Evolutionary conservation across 2,888 invertebrate genomes (phyloP).

Genomic region (Crematogaster levior): DNA sequence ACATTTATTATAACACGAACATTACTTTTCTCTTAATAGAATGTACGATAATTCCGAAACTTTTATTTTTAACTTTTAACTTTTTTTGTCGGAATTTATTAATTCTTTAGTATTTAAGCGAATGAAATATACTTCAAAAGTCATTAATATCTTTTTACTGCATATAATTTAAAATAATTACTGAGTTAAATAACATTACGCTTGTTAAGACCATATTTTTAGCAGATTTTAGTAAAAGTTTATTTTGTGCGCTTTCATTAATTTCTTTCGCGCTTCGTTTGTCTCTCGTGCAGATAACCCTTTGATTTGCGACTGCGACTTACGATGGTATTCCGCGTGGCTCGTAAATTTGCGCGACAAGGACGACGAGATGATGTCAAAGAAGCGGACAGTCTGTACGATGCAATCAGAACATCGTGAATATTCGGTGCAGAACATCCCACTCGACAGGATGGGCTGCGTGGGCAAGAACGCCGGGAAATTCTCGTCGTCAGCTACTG

Average conservation of each 20-base stretch:
- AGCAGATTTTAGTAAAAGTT: not conserved
- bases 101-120: not conserved
- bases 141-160: not conserved
- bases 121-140: not conserved
- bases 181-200: not conserved
- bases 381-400: conserved; percentile 93
- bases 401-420: conserved; percentile 93
- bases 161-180: not conserved
- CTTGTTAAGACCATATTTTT: not conserved
- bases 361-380: conserved; percentile 95
- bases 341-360: conserved; percentile 91
- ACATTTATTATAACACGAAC: not conserved
- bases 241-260: not conserved
- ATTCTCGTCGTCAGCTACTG: conserved; percentile 68
- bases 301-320: conserved; percentile 94
- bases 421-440: conserved; percentile 93
- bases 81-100: not conserved
- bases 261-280: conserved; percentile 11
- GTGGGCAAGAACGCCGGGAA: conserved; percentile 88
- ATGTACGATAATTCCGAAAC: not conserved
- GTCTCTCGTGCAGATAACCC: conserved; percentile 91
- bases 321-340: conserved; percentile 95
- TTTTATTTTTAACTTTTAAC: not conserved
- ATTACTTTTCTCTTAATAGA: not conserved
- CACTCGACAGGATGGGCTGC: conserved; percentile 94